phyloP scores from a whole-genome alignment of 1,140 invertebrate genomes.

The Caerostris darwini region DNA sequence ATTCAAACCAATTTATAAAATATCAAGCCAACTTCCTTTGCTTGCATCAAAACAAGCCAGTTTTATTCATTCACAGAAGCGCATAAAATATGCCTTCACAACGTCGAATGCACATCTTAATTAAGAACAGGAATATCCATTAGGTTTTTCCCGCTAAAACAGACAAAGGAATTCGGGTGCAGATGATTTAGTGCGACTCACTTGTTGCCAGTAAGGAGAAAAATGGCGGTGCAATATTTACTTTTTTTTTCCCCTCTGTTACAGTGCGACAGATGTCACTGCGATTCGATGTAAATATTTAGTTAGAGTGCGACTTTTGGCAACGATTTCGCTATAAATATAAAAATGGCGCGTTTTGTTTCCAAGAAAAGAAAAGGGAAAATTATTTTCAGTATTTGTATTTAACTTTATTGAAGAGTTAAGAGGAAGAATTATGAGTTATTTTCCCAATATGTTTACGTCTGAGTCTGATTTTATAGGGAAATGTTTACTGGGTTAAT shows the following conservation, averaged over 20 bases:
- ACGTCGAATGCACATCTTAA: background rate
- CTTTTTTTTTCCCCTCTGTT: background rate
- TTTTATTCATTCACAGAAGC: background rate
- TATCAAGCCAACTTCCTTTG: background rate
- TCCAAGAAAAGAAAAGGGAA: background rate
- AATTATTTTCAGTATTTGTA: background rate
- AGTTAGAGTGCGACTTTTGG: background rate
- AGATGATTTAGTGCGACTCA: conserved; percentile 33
- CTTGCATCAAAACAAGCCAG: background rate
- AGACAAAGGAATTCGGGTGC: background rate
- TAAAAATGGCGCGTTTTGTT: background rate
- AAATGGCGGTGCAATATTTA: conserved; percentile 1
- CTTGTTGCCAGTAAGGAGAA: background rate
- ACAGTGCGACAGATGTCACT: background rate
- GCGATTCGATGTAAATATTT: conserved; percentile 36
- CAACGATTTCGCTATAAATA: conserved; percentile 10
- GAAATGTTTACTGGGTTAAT: too few species aligned
- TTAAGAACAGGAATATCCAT: background rate
- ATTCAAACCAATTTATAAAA: too few species aligned
- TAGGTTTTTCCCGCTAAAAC: background rate
- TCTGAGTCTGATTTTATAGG: too few species aligned
- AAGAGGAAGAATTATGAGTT: too few species aligned
- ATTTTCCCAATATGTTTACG: too few species aligned
- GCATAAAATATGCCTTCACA: background rate
- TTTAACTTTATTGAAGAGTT: too few species aligned